phyloP scores from a whole-genome alignment of 2,888 invertebrate genomes.

The Nomada ruficornis region DNA sequence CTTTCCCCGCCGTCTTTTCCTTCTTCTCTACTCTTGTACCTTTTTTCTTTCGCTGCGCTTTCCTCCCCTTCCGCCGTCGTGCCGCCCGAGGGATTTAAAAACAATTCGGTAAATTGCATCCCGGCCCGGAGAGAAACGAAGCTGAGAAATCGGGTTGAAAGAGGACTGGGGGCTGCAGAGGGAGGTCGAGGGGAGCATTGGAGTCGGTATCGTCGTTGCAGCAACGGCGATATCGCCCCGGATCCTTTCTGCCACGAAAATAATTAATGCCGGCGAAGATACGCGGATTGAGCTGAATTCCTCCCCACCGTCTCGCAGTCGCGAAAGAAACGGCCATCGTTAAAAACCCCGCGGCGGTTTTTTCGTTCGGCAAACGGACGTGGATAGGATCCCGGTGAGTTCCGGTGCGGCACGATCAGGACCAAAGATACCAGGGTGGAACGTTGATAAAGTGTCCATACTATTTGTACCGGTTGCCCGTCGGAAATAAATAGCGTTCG shows the following conservation, averaged over 20 bases:
- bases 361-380: constrained; percentile 49
- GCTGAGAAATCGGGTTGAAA: constrained; percentile 57
- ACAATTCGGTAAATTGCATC: constrained; percentile 82
- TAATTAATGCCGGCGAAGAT: constrained; percentile 66
- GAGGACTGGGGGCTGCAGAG: constrained; percentile 6
- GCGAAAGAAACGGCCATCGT: constrained; percentile 40
- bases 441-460: constrained; percentile 60
- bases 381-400: constrained; percentile 46
- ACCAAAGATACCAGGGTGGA: constrained; percentile 51
- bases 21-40: constrained; percentile 60
- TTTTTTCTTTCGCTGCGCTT: constrained; percentile 50
- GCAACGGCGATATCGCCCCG: constrained; percentile 54
- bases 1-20: constrained; percentile 54
- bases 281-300: constrained; percentile 42
- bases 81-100: constrained; percentile 81
- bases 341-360: constrained; percentile 60
- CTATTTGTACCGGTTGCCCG: constrained; percentile 44
- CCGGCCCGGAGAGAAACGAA: constrained; percentile 59
- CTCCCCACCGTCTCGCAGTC: neutral
- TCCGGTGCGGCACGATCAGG: constrained; percentile 53
- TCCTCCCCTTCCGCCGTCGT: constrained; percentile 54
- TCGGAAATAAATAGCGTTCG: constrained; percentile 57
- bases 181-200: constrained; percentile 1
- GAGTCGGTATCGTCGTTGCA: constrained; percentile 48
- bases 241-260: constrained; percentile 58